Conservation (phyloP, 2,797 vertebrate genomes). For the Crocodylus rhombifer region DNA sequence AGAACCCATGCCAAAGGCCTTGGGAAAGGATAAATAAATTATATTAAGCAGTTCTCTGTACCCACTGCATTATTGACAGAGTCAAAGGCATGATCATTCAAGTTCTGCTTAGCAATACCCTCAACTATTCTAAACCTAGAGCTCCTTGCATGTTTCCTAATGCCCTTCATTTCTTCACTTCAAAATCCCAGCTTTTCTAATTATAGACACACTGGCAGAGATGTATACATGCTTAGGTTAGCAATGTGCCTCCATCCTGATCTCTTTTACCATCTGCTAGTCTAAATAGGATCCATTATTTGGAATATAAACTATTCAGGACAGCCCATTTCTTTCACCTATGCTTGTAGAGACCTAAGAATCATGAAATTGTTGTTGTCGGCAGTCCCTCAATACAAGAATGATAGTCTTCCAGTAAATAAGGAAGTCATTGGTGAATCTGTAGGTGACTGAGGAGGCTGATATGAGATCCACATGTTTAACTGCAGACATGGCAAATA, state of each 20-base stretch:
- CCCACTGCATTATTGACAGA: not conserved
- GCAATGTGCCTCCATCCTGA: not conserved
- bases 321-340: not conserved
- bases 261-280: not conserved
- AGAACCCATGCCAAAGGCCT: not conserved
- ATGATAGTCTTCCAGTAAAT: too few species aligned
- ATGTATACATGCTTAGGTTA: not conserved
- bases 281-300: not conserved
- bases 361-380: not conserved
- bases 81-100: not conserved
- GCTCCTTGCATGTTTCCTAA: rapidly evolving
- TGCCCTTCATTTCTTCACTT: not conserved
- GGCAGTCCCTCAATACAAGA: too few species aligned
- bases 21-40: not conserved
- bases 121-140: not conserved
- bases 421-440: too few species aligned
- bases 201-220: not conserved
- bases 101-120: not conserved
- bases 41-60: not conserved
- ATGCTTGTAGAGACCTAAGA: not conserved
- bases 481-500: too few species aligned
- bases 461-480: too few species aligned
- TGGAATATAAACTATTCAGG: not conserved
- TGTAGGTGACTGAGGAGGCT: too few species aligned
- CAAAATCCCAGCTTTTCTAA: not conserved